Evolutionary conservation across 2,797 vertebrate species (phyloP), one percentile per base, ranked within the genome.

Genomic region (Brachymystax lenok): DNA sequence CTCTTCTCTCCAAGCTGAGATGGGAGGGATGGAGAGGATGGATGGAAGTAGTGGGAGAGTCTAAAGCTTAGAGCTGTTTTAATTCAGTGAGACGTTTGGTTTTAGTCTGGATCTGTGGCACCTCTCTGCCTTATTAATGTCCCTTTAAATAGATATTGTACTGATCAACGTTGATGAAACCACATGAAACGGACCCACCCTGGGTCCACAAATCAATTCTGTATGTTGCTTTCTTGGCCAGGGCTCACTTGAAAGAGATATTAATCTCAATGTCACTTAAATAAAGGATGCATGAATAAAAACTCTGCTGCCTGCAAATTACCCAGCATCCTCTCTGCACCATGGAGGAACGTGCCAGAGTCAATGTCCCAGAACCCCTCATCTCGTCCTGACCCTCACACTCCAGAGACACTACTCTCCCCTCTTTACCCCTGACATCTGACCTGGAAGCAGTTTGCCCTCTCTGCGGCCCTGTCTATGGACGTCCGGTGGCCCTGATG

Each of bases 371-470:
- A 63, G 61, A 81, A 88, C 83, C 87, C 46, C 27, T 7, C 59
- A 3, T 56, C 80, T 85, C 66, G 0, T 74, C 77, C 85, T 88
- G 89, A 92, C 90, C 88, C 87, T 84, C 77, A 76, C 77, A 76
- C 85, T 91, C 83, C 80, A 79, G 82, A 74, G 83, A 83, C 80
- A 81, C 64, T 78, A 74, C 54, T 46, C 40, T 46, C 10, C 40
- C 77, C 86, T 84, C 68, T 79, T 79, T 84, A 89, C 88, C 91
- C 89, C 80, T 92, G 90, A 93, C 88, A 89, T 79, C 76, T 82
- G 83, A 84, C 83, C 82, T 66, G 14, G 0, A 78, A 76, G 80
- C 79, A 81, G 77, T 83, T 73, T 68, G 83, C 86, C 86, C 90
- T 83, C 80, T 19, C 78, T 80, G 84, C 27, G 35, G 54, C 16